These are phyloP conservation scores for Propsilocerus akamusi DNA, from an alignment of 1,140 invertebrate genomes.

Conservation along the genomic window DNA sequence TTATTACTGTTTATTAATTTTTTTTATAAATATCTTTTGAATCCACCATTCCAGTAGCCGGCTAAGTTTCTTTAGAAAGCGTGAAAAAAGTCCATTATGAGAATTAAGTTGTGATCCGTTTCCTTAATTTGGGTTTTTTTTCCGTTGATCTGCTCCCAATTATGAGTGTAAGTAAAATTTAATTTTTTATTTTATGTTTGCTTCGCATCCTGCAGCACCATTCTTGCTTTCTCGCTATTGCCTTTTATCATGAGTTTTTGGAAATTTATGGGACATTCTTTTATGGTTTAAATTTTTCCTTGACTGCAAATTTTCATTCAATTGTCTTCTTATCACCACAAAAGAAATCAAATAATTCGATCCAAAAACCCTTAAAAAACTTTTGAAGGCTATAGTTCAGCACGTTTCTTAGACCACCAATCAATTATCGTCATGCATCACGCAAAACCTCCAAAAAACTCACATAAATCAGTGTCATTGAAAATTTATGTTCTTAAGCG, in stretches of 20 bases:
- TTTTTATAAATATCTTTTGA: background rate
- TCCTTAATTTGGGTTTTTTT: background rate
- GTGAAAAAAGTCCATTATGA: background rate
- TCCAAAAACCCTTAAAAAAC: background rate
- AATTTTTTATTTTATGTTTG: no score
- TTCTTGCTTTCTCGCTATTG: no score
- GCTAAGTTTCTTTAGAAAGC: conserved; percentile 3
- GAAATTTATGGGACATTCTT: no score
- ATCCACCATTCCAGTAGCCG: background rate
- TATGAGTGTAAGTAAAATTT: no score
- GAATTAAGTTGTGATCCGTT: background rate
- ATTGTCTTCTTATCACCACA: no score
- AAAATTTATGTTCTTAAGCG: background rate
- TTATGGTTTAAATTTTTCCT: no score
- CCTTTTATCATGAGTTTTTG: no score
- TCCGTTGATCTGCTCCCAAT: no score
- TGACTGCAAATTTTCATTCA: no score
- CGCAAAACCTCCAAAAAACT: conserved; percentile 2
- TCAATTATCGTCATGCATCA: background rate
- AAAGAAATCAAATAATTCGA: background rate
- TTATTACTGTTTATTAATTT: background rate
- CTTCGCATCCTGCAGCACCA: no score
- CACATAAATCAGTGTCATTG: background rate
- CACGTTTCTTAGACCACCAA: background rate
- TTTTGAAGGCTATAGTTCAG: conserved; percentile 1